Evolutionary conservation across 2,888 invertebrate species (phyloP), one percentile per base, ranked within the genome.

Genomic region (Linnaemya vulpina): DNA sequence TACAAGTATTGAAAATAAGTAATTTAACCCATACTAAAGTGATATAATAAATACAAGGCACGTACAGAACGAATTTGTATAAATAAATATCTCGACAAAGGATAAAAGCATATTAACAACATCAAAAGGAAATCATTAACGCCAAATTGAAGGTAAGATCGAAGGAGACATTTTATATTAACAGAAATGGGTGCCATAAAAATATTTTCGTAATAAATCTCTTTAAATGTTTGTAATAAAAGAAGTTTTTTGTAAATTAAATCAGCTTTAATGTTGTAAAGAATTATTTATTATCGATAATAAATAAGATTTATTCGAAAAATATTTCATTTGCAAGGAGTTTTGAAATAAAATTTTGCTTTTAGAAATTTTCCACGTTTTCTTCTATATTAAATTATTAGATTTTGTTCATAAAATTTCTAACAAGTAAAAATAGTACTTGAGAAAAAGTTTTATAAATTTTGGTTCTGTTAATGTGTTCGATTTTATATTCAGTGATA

Each of bases 51-150:
- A 62, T 25, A 71, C 38, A 20, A 15, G 62, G 40, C 30, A 43
- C 30, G 65, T 65, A 65, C 40, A 63, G 11, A 13, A 35, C 9
- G 38, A 67, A 80, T 55, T 49, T 46, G n/a, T 65, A 40, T 51
- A 17, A 51, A 51, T 51, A 68, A 80, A 67, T 60, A 67, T 67
- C 30, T 49, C 11, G n/a, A 30, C 17, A 30, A 74, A 67, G 60
- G 74, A 74, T 74, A 51, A 67, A 67, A 67, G 80, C 74, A 80
- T 80, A 73, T 63, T 55, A 46, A 20, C 10, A n/a, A 51, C 46
- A 73, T 73, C 17, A 38, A 40, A 79, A 65, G 53, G 9, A 49
- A 60, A 58, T 67, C 60, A 67, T 74, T 43, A n/a, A 60, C 67
- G 51, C 5, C 51, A 60, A 68, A 63, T 68, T 74, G 30, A 60